These are phyloP conservation scores for Struthio camelus DNA, from an alignment of 2,113 vertebrate species.

Conservation along the genomic window DNA sequence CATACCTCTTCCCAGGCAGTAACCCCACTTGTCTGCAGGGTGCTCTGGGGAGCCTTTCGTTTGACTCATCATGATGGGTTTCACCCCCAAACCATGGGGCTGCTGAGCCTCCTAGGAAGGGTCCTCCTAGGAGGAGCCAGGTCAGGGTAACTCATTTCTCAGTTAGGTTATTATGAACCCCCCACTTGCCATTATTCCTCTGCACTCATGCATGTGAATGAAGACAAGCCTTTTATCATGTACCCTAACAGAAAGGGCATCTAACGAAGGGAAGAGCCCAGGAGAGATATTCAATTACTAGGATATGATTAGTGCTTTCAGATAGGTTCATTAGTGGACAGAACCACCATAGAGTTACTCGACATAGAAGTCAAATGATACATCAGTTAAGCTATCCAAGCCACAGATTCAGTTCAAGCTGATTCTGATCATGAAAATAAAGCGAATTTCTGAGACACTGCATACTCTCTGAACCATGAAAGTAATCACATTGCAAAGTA, in stretches of 20 bases:
- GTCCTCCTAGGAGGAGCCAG: background rate
- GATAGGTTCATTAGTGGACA: background rate
- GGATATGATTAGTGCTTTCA: background rate
- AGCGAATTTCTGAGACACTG: constrained; percentile 50
- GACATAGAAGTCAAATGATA: background rate
- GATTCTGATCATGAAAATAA: background rate
- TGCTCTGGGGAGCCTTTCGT: background rate
- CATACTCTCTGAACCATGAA: constrained; percentile 33
- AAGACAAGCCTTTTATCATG: background rate
- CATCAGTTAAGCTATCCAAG: background rate
- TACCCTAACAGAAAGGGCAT: background rate
- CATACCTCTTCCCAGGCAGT: accelerated
- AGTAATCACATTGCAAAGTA: constrained; percentile 53
- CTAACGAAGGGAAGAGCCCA: background rate
- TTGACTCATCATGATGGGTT: accelerated
- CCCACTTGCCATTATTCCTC: background rate
- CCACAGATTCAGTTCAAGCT: background rate
- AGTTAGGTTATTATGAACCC: background rate
- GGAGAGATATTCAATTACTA: background rate
- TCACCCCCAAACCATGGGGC: accelerated
- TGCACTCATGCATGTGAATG: background rate
- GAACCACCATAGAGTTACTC: background rate
- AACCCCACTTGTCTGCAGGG: background rate
- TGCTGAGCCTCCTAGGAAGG: background rate
- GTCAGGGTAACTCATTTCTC: background rate